Evolutionary conservation across 2,113 vertebrate species (phyloP).

Genomic region (Dasyurus viverrinus): DNA sequence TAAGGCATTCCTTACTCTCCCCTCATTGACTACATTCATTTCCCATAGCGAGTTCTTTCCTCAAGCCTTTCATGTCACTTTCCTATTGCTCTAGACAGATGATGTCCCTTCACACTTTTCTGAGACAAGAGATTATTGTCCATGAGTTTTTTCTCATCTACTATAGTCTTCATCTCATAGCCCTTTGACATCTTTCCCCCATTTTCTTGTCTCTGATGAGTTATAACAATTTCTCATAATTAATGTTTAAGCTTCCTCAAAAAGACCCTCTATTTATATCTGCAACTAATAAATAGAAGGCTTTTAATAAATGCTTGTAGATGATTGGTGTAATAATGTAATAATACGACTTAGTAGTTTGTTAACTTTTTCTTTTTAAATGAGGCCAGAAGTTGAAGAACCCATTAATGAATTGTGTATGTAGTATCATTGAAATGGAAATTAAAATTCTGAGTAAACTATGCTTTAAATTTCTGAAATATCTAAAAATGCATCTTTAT

Average conservation of each 20-base stretch:
- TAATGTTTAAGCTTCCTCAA: neutral
- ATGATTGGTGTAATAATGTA: neutral
- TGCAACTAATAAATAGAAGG: neutral
- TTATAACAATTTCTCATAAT: neutral
- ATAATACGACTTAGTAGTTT: neutral
- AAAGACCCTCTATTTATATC: neutral
- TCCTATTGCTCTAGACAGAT: neutral
- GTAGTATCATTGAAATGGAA: conserved; percentile 6
- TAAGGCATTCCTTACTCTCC: neutral
- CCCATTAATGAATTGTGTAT: conserved; percentile 36
- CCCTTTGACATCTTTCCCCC: neutral
- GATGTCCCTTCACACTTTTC: neutral
- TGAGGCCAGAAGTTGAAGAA: neutral
- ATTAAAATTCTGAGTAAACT: conserved; percentile 52
- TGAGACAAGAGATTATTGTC: neutral
- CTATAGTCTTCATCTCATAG: neutral
- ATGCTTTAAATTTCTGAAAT: conserved; percentile 38
- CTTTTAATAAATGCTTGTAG: neutral
- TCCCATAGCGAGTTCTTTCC: neutral
- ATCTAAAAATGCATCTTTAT: conserved; percentile 10
- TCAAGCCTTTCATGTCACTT: neutral
- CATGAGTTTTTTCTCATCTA: neutral
- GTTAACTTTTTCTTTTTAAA: conserved; percentile 33
- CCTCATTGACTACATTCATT: neutral
- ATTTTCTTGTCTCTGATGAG: neutral